phyloP scores from a whole-genome alignment of 2,797 vertebrate genomes.

The Podarcis lilfordi region DNA sequence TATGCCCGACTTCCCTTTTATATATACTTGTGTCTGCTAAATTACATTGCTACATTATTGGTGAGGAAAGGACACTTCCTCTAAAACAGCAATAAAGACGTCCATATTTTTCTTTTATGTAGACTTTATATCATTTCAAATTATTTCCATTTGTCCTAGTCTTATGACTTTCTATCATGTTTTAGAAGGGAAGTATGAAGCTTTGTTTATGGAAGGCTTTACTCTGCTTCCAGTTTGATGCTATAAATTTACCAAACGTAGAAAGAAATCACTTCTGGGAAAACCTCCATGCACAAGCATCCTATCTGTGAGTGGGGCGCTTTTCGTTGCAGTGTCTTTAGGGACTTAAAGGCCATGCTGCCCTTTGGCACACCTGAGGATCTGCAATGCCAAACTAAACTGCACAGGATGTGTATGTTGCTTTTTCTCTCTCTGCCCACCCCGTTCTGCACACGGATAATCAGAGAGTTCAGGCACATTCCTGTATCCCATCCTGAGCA shows the following conservation, averaged over 20 bases:
- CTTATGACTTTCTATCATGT: slow-evolving; percentile 28
- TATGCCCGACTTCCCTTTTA: slow-evolving; percentile 29
- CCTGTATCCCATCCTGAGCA: neutral
- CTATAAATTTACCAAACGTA: neutral
- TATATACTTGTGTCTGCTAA: slow-evolving; percentile 45
- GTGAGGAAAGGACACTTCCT: slow-evolving; percentile 11
- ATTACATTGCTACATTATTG: slow-evolving; percentile 2
- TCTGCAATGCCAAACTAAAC: neutral
- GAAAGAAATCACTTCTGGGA: neutral
- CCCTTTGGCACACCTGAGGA: neutral
- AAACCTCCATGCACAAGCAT: neutral
- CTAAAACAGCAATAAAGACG: slow-evolving; percentile 18
- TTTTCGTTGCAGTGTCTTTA: neutral
- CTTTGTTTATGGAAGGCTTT: neutral
- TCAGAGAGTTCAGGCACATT: neutral
- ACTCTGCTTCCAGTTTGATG: neutral
- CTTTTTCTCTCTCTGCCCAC: neutral
- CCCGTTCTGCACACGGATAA: neutral
- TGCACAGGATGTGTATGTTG: neutral
- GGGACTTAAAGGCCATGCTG: neutral
- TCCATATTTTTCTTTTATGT: slow-evolving; percentile 18
- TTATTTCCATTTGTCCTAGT: slow-evolving; percentile 40
- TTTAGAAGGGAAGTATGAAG: neutral
- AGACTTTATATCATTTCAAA: neutral
- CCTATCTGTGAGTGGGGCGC: neutral